Percentiles rank a stretch among this genome's conserved stretches.
phyloP scores from a whole-genome alignment of 2,797 vertebrate species.

The Brachyrhaphis roseni region DNA sequence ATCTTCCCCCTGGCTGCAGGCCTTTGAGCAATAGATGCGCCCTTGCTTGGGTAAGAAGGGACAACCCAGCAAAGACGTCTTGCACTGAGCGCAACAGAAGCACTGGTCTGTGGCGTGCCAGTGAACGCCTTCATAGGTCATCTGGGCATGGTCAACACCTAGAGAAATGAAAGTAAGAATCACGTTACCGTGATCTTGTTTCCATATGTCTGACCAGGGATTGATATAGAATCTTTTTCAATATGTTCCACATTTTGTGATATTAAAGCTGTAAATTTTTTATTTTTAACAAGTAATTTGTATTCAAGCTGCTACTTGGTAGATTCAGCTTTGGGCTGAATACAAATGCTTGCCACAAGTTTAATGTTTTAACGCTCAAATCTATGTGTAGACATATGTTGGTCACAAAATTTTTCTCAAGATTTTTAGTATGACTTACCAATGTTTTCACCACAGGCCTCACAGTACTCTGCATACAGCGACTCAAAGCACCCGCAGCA shows the following conservation, averaged over 20 bases:
- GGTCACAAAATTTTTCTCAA: background rate
- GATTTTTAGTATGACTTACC: conserved; percentile 72
- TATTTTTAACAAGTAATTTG: background rate
- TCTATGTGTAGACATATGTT: background rate
- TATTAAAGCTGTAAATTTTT: background rate
- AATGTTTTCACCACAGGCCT: conserved; percentile 95
- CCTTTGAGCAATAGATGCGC: conserved; percentile 95
- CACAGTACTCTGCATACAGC: conserved; percentile 94
- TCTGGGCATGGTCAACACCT: conserved; percentile 98
- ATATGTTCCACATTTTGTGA: background rate
- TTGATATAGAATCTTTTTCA: background rate
- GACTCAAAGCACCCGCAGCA: conserved; percentile 96
- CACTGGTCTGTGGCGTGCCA: conserved; percentile 97
- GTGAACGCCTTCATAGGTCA: conserved; percentile 96
- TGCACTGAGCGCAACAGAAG: conserved; percentile 95
- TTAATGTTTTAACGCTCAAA: background rate
- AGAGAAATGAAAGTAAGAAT: conserved; percentile 9
- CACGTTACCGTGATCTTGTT: background rate
- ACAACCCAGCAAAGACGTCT: conserved; percentile 91
- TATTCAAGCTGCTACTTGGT: background rate
- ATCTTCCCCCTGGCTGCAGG: conserved; percentile 94
- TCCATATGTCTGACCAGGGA: background rate
- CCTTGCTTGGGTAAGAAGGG: conserved; percentile 96
- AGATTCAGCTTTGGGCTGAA: background rate
- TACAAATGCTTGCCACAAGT: background rate